Conservation (phyloP, 2,113 vertebrate genomes). For the Dromaius novaehollandiae region DNA sequence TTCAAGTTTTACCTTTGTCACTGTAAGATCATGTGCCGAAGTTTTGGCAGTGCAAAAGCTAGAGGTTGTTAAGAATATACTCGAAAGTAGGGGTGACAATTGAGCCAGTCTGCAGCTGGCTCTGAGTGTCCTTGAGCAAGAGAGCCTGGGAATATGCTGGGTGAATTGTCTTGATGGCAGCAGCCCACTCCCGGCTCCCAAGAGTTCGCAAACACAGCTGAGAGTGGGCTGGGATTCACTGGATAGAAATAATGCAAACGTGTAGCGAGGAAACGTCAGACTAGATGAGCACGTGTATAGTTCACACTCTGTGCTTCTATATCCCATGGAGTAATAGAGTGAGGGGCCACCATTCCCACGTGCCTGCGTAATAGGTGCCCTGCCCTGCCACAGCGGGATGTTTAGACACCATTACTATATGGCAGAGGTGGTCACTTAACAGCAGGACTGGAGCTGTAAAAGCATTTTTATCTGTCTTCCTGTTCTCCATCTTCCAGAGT, state of each 20-base stretch:
- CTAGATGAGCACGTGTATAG: rapidly evolving
- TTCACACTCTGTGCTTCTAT: rapidly evolving
- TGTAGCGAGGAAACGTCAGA: background rate
- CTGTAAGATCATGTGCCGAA: conserved; percentile 39
- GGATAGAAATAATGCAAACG: background rate
- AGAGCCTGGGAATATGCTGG: background rate
- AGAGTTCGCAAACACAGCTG: background rate
- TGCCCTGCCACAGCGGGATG: rapidly evolving
- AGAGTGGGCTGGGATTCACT: conserved; percentile 16
- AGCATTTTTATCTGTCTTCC: background rate
- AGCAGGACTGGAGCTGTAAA: background rate
- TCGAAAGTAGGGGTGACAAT: background rate
- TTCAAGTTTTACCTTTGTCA: conserved; percentile 51
- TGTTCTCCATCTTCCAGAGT: background rate
- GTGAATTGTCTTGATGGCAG: conserved; percentile 17
- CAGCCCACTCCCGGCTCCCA: conserved; percentile 17
- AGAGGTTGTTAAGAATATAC: conserved; percentile 42
- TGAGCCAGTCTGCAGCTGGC: conserved; percentile 23
- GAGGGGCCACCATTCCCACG: background rate
- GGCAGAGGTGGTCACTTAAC: background rate
- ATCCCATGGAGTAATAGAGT: background rate
- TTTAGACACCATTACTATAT: rapidly evolving
- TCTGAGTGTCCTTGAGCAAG: conserved; percentile 40
- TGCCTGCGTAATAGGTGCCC: background rate
- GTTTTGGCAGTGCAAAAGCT: conserved; percentile 5